These are phyloP conservation scores for Lucifuga dentata DNA, from an alignment of 2,113 vertebrate species.

Conservation along the genomic window DNA sequence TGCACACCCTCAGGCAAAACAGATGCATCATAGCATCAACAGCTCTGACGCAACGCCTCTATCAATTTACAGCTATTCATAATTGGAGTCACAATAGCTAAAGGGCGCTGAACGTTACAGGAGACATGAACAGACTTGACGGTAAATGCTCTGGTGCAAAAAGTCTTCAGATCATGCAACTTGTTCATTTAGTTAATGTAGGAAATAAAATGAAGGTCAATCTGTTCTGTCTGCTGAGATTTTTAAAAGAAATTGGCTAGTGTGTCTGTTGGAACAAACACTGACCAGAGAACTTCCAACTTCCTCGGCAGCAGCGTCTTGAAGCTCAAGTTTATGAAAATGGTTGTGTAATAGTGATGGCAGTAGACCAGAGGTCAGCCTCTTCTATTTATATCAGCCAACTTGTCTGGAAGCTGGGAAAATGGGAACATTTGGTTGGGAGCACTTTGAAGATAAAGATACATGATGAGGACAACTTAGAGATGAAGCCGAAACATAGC, in stretches of 20 bases:
- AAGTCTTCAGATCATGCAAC: neutral
- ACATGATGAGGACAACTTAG: slow-evolving; percentile 25
- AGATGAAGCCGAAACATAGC: slow-evolving; percentile 34
- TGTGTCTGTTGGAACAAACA: neutral
- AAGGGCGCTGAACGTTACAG: neutral
- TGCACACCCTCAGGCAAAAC: neutral
- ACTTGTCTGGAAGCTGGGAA: slow-evolving; percentile 6
- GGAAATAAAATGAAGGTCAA: neutral
- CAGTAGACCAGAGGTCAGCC: slow-evolving; percentile 41
- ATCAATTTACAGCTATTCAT: neutral
- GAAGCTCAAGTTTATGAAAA: slow-evolving; percentile 46
- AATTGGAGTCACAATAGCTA: neutral
- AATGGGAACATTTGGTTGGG: slow-evolving; percentile 36
- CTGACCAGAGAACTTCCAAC: slow-evolving; percentile 14
- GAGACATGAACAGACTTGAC: slow-evolving; percentile 7
- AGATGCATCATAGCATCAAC: slow-evolving; percentile 1
- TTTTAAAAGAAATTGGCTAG: too few relatives aligned
- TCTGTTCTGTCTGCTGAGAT: neutral
- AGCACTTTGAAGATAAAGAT: slow-evolving; percentile 39
- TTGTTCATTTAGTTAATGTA: slow-evolving; percentile 6
- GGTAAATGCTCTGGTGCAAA: neutral
- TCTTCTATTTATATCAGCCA: slow-evolving; percentile 45
- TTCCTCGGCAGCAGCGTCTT: slow-evolving; percentile 30
- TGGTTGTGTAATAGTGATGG: slow-evolving; percentile 51
- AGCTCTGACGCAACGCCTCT: slow-evolving; percentile 19